A percentile compares a stretch with the other conserved stretches of the same genome.
Evolutionary conservation across 2,113 vertebrate genomes (phyloP).

Genomic region (Zosterops lateralis): DNA sequence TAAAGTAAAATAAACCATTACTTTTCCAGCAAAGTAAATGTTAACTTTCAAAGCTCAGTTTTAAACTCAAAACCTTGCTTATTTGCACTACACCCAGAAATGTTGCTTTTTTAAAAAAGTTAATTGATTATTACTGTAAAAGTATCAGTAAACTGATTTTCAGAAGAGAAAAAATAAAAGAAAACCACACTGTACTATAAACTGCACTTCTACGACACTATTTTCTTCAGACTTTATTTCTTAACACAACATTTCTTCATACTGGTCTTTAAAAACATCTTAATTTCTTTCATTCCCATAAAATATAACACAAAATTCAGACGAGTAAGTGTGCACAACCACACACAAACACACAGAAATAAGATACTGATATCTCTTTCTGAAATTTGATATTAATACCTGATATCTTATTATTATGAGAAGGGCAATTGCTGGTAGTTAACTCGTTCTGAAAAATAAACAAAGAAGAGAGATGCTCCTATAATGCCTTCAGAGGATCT

Average conservation of each 20-base stretch:
- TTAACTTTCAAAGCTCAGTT: neutral
- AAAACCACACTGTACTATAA: neutral
- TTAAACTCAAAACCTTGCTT: neutral
- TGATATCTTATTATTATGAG: neutral
- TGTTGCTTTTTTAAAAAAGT: neutral
- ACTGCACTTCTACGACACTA: neutral
- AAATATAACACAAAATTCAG: neutral
- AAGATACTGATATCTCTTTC: neutral
- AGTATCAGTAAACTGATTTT: neutral
- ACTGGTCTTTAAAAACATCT: neutral
- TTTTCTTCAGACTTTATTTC: neutral
- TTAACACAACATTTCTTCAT: neutral
- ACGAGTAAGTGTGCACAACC: neutral
- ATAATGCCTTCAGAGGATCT: neutral
- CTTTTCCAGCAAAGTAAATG: neutral
- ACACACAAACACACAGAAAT: neutral
- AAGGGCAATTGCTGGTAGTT: neutral
- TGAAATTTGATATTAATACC: neutral
- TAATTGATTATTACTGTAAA: neutral
- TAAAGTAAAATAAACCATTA: neutral
- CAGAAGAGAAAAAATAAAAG: neutral
- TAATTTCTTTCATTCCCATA: neutral
- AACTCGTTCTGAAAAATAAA: neutral
- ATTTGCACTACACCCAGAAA: neutral
- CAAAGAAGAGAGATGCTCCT: neutral